phyloP scores from a whole-genome alignment of 2,797 vertebrate genomes.

The Corythornis leucogaster region DNA sequence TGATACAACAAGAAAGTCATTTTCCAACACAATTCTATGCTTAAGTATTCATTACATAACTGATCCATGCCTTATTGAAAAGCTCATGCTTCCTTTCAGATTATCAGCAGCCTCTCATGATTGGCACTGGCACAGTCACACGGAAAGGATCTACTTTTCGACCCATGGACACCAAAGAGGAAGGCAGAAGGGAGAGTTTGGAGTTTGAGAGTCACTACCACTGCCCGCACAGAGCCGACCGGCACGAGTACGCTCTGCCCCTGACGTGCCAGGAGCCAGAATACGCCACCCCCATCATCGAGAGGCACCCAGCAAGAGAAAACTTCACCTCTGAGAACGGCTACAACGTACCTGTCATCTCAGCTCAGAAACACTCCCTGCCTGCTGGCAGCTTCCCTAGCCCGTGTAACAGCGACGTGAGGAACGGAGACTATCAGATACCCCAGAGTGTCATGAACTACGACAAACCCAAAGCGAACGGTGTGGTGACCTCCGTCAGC shows the following conservation, averaged over 20 bases:
- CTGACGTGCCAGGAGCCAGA: constrained; percentile 84
- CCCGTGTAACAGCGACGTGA: constrained; percentile 33
- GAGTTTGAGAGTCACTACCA: constrained; percentile 80
- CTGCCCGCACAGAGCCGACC: constrained; percentile 76
- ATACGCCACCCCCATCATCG: constrained; percentile 89
- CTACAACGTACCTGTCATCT: constrained; percentile 78
- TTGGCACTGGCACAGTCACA: constrained; percentile 83
- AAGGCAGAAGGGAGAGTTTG: constrained; percentile 35
- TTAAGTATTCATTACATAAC: background rate
- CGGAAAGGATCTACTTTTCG: constrained; percentile 90
- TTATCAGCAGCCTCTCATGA: constrained; percentile 87
- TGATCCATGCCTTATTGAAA: background rate
- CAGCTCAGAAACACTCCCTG: constrained; percentile 78
- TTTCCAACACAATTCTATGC: background rate
- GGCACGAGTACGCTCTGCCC: constrained; percentile 85
- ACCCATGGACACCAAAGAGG: constrained; percentile 82
- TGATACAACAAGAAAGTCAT: background rate
- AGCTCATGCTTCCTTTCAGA: constrained; percentile 70
- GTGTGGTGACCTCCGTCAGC: constrained; percentile 28
- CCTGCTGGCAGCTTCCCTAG: constrained; percentile 58
- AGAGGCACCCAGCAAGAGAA: constrained; percentile 77
- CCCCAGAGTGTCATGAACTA: constrained; percentile 80
- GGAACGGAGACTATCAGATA: constrained; percentile 74
- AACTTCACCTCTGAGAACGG: constrained; percentile 76
- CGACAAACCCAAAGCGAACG: constrained; percentile 79